Evolutionary conservation across 2,113 vertebrate species (phyloP).

Genomic region (Ciconia boyciana): DNA sequence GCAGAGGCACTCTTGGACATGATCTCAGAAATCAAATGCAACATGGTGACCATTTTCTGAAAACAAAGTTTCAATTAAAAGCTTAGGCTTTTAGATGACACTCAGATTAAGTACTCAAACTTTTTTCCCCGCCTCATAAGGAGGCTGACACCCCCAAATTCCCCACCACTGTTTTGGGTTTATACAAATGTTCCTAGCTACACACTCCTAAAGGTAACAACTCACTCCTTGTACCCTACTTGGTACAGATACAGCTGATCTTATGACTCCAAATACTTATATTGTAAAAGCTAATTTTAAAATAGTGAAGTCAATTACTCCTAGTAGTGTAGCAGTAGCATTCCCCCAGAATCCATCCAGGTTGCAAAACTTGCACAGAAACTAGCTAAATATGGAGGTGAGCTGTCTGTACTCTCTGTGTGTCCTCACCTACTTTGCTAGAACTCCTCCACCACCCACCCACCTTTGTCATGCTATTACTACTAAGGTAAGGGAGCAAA

Average conservation of each 20-base stretch:
- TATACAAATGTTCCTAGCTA: not conserved
- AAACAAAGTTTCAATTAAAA: not conserved
- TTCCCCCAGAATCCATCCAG: not conserved
- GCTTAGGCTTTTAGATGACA: not conserved
- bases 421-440: not conserved
- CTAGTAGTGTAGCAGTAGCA: not conserved
- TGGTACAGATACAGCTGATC: not conserved
- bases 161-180: not conserved
- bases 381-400: not conserved
- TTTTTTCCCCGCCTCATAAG: not conserved
- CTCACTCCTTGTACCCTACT: not conserved
- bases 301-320: not conserved
- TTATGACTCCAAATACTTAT: not conserved
- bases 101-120: not conserved
- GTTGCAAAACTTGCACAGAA: not conserved
- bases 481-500: not conserved
- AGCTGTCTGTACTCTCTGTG: not conserved
- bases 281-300: not conserved
- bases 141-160: not conserved
- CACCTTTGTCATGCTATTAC: not conserved
- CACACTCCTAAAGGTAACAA: not conserved
- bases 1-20: not conserved
- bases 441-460: not conserved
- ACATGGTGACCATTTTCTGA: not conserved
- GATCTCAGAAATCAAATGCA: not conserved